Percentiles rank a stretch among this genome's conserved stretches.
These are phyloP conservation scores for Babyrousa celebensis DNA, from an alignment of 2,797 vertebrate species.

Conservation along the genomic window DNA sequence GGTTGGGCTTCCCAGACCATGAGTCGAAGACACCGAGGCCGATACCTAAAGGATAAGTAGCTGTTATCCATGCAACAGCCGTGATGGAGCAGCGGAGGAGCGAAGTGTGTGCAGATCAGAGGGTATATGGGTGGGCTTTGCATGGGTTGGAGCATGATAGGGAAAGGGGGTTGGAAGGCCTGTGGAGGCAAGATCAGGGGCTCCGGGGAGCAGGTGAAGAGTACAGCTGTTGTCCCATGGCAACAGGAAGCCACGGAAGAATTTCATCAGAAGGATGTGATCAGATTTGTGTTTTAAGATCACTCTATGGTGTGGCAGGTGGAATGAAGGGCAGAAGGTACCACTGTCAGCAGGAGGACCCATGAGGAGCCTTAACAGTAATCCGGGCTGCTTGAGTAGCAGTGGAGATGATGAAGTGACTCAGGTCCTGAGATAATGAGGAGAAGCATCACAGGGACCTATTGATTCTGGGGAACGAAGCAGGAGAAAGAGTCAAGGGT, in stretches of 20 bases:
- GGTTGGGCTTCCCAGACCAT: not conserved
- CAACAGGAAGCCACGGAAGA: not conserved
- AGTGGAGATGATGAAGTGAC: not conserved
- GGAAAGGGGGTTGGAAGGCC: not conserved
- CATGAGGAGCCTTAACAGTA: not conserved
- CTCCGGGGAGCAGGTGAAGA: not conserved
- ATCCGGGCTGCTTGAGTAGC: not conserved
- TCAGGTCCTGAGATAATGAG: not conserved
- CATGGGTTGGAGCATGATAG: not conserved
- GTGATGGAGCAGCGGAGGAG: not conserved
- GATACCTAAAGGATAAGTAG: not conserved
- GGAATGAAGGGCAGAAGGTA: not conserved
- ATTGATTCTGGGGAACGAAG: not conserved
- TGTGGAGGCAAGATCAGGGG: not conserved
- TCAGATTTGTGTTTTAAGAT: not conserved
- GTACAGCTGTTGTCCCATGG: not conserved
- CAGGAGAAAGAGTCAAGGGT: not conserved
- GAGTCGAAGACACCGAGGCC: not conserved
- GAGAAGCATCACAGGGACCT: not conserved
- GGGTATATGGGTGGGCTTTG: not conserved
- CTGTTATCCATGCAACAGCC: not conserved
- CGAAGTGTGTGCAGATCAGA: not conserved
- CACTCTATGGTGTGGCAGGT: not conserved
- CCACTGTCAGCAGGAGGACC: not conserved
- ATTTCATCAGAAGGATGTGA: not conserved